Base-by-base conservation (phyloP, 2,113 vertebrate species). In the Salvator merianae region DNA sequence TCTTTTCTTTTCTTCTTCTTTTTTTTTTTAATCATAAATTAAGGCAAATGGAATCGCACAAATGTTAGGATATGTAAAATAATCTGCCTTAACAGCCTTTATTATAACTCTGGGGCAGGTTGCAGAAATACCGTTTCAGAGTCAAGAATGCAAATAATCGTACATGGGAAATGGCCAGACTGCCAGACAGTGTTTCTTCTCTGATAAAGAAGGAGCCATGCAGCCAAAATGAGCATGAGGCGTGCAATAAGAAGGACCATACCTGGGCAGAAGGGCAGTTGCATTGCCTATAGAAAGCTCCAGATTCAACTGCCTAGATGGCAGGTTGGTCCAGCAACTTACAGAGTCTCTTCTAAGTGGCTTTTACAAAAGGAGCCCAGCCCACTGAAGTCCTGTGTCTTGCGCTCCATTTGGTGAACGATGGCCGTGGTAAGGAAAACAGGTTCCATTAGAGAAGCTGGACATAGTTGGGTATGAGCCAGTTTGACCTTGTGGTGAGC, bases 21-120 rank as follows among this genome's bases (percentile, higher is more conserved):
- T 38, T 77, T 77, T 78, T 69, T 77, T 72, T n/a, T 55, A 68
- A 96, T 96, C 95, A 94, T 96, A 97, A 96, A 97, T 97, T 97
- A 97, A 96, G 95, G 92, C 91, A 95, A 96, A 95, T 96, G 95
- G 95, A 95, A 93, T 92, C 93, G 95, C 93, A 94, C 95, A 94
- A 95, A 96, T 95, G 95, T 90, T 95, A 94, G 93, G 93, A 95
- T 94, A 94, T 96, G 92, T 96, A 96, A 95, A 96, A 95, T 95
- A 93, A 95, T 91, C 93, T 94, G 94, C 94, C 94, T 94, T 96
- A 95, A 96, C 96, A 88, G 93, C 93, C 95, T 95, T 92, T 91
- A 47, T 79, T 79, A 92, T 93, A 91, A 94, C 85, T 90, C 90
- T 88, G 53, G 90, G 86, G 70, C 85, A 1, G 92, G n/a, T 87